These are phyloP conservation scores for Rhyacichthys aspro DNA, from an alignment of 2,797 vertebrate genomes.

Conservation along the genomic window DNA sequence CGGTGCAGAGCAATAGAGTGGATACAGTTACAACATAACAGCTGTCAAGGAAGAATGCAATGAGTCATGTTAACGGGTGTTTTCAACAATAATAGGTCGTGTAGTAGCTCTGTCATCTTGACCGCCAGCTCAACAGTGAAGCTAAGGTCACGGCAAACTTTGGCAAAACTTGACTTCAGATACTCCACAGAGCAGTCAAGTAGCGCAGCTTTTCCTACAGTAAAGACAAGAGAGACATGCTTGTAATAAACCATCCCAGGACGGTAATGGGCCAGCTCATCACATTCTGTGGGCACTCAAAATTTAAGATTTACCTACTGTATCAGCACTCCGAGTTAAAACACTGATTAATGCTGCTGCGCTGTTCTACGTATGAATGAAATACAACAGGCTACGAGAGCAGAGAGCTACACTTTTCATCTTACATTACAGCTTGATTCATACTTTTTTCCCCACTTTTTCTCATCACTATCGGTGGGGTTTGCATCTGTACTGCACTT, in stretches of 20 bases:
- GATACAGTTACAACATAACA: constrained; percentile 23
- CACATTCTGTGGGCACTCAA: constrained; percentile 24
- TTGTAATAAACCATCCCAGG: too few species aligned
- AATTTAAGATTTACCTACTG: constrained; percentile 25
- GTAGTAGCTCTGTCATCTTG: constrained; percentile 1
- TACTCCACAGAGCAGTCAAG: not conserved
- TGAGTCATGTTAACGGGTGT: constrained; percentile 3
- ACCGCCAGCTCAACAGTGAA: constrained; percentile 2
- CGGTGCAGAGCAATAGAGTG: not conserved
- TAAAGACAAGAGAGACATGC: too few species aligned
- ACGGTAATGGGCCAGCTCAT: constrained; percentile 19
- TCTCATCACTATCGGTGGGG: constrained; percentile 26
- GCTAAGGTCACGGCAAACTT: not conserved
- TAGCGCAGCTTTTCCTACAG: too few species aligned
- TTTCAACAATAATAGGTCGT: constrained; percentile 10
- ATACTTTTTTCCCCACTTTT: constrained; percentile 20
- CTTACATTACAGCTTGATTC: constrained; percentile 39
- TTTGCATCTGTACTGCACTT: constrained; percentile 28
- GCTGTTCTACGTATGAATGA: constrained; percentile 35
- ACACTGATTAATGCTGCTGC: constrained; percentile 43
- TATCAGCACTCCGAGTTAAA: constrained; percentile 24
- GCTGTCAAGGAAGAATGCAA: constrained; percentile 8
- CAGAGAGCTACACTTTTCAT: constrained; percentile 32
- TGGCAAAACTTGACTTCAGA: not conserved
- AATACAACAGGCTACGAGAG: constrained; percentile 31